These are phyloP conservation scores for Ellobium chinense DNA, from an alignment of 2,888 invertebrate species.

Conservation along the genomic window DNA sequence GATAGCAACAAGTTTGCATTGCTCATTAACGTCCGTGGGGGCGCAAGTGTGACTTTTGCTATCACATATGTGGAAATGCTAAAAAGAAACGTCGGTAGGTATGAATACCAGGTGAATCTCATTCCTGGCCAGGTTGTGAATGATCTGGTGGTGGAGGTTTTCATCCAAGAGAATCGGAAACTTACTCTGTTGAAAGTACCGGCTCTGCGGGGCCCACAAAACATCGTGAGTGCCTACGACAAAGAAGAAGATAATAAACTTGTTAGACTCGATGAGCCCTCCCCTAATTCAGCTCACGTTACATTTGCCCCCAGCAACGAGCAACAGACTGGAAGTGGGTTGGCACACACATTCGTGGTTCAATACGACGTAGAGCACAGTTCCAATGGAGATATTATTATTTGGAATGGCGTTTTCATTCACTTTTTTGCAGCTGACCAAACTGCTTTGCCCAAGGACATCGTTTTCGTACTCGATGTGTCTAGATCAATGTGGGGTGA, in stretches of 20 bases:
- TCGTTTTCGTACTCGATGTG: conserved; percentile 87
- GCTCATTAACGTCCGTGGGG: conserved; percentile 85
- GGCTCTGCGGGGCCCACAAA: background rate
- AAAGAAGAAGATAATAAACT: background rate
- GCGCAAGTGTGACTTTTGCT: conserved; percentile 85
- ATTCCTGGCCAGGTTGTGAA: conserved; percentile 85
- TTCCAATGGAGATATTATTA: conserved; percentile 42
- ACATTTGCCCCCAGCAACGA: background rate
- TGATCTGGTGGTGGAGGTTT: conserved; percentile 84
- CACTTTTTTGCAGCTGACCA: conserved; percentile 86
- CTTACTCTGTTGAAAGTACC: background rate
- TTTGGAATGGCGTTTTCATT: conserved; percentile 85
- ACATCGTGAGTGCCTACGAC: no score
- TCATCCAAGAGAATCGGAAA: conserved; percentile 78
- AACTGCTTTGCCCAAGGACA: conserved; percentile 82
- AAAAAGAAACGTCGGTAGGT: conserved; percentile 83
- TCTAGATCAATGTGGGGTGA: conserved; percentile 87
- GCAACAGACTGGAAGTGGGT: background rate
- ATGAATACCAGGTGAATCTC: conserved; percentile 85
- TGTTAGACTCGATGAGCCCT: background rate
- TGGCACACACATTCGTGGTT: background rate
- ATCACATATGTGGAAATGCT: conserved; percentile 87
- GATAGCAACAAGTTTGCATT: conserved; percentile 70
- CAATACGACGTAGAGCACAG: background rate
- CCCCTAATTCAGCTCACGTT: background rate